A percentile compares a stretch with the other conserved stretches of the same genome.
Evolutionary conservation across 2,113 vertebrate genomes (phyloP).

Genomic region (Equus przewalskii): DNA sequence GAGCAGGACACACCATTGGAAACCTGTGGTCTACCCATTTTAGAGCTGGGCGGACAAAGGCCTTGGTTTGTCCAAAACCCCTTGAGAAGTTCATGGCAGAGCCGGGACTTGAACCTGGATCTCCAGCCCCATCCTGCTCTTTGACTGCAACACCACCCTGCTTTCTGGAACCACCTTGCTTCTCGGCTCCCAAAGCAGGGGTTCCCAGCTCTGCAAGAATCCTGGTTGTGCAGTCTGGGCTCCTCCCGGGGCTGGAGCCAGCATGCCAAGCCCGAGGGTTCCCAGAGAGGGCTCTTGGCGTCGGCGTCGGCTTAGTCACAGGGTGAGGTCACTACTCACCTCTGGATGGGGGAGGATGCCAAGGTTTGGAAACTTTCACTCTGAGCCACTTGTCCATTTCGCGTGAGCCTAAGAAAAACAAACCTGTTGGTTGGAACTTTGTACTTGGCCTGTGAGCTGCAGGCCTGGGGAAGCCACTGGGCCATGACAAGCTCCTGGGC

Average conservation of each 20-base stretch:
- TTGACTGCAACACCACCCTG: background rate
- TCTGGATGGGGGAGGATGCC: slow-evolving; percentile 53
- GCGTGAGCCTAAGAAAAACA: slow-evolving; percentile 65
- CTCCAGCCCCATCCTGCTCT: background rate
- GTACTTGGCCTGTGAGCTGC: slow-evolving; percentile 7
- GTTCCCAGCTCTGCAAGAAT: slow-evolving; percentile 7
- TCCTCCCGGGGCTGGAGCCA: slow-evolving; percentile 47
- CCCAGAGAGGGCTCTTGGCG: slow-evolving; percentile 62
- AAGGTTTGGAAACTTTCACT: slow-evolving; percentile 72
- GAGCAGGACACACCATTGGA: background rate
- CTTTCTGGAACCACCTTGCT: background rate
- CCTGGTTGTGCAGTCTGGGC: background rate
- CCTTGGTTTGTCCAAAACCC: background rate
- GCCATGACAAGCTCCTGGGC: background rate
- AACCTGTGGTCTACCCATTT: background rate
- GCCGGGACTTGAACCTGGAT: background rate
- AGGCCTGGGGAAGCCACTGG: background rate
- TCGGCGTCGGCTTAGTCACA: slow-evolving; percentile 64
- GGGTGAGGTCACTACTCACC: slow-evolving; percentile 78
- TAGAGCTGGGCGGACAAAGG: background rate
- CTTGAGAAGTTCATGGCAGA: background rate
- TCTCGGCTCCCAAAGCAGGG: background rate
- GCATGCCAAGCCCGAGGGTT: slow-evolving; percentile 23
- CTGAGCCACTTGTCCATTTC: slow-evolving; percentile 36
- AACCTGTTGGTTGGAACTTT: slow-evolving; percentile 72